phyloP scores from a whole-genome alignment of 1,140 invertebrate genomes.

The Oryzaephilus surinamensis region DNA sequence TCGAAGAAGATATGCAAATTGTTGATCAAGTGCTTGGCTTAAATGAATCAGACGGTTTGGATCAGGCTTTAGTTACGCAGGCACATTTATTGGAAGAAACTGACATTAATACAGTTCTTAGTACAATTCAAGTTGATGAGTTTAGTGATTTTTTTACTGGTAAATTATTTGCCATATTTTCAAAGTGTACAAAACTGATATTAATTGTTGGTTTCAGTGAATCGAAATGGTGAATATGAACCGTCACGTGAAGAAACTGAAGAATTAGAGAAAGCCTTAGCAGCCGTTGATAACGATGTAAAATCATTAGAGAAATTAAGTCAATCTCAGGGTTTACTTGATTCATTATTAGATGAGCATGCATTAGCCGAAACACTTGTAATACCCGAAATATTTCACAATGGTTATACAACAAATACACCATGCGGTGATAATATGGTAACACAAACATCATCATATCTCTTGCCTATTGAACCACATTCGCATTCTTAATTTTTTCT shows the following conservation, averaged over 20 bases:
- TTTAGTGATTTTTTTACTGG: constrained; percentile 82
- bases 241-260: constrained; percentile 70
- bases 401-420: constrained; percentile 29
- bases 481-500: constrained; percentile 33
- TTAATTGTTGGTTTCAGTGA: constrained; percentile 40
- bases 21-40: constrained; percentile 34
- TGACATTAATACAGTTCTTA: constrained; percentile 78
- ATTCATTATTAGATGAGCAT: constrained; percentile 35
- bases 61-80: constrained; percentile 29
- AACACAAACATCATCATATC: constrained; percentile 28
- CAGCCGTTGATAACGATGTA: constrained; percentile 70
- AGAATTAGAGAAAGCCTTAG: constrained; percentile 70
- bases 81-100: constrained; percentile 62
- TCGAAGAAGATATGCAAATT: constrained; percentile 32
- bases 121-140: constrained; percentile 81
- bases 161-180: constrained; percentile 26
- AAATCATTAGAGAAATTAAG: constrained; percentile 62
- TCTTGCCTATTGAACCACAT: constrained; percentile 33
- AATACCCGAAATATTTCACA: constrained; percentile 34
- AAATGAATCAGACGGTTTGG: constrained; percentile 30
- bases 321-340: constrained; percentile 47
- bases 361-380: constrained; percentile 31
- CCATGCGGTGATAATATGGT: constrained; percentile 33
- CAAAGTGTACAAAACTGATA: neutral
- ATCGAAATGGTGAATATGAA: constrained; percentile 59